Evolutionary conservation across 2,113 vertebrate species (phyloP).

Genomic region (Petroica traversi): DNA sequence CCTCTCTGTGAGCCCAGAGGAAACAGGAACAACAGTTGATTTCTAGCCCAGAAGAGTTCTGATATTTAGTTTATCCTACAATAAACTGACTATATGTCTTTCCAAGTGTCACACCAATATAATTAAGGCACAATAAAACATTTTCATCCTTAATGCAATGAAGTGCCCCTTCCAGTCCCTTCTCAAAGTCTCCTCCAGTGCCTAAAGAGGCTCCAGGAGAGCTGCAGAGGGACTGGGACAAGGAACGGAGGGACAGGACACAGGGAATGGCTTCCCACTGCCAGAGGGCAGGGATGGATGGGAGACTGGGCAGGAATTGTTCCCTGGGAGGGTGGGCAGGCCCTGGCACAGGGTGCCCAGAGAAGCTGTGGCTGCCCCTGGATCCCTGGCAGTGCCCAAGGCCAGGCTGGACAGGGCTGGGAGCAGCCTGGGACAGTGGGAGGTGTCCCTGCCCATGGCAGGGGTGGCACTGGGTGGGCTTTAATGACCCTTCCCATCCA

Average conservation of each 20-base stretch:
- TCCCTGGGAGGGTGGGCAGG: background rate
- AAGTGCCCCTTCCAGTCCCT: no score
- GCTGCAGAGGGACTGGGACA: background rate
- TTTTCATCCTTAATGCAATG: background rate
- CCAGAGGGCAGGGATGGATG: background rate
- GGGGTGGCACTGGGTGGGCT: accelerated
- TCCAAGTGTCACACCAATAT: background rate
- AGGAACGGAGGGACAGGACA: background rate
- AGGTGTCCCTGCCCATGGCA: background rate
- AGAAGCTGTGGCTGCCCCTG: background rate
- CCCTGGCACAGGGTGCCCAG: background rate
- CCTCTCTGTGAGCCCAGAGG: background rate
- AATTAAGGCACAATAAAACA: background rate
- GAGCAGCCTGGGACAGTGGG: background rate
- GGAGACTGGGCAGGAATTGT: background rate
- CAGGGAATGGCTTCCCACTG: background rate
- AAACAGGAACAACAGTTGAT: background rate
- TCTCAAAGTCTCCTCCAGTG: background rate
- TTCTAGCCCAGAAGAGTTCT: background rate
- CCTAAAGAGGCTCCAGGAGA: background rate
- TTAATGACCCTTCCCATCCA: background rate
- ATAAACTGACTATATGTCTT: background rate
- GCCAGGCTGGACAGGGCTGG: background rate
- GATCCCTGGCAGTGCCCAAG: background rate
- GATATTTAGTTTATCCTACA: background rate